A percentile compares a stretch with the other conserved stretches of the same genome.
Conservation (phyloP, 2,888 invertebrate genomes). For the Nomada ferruginata region DNA sequence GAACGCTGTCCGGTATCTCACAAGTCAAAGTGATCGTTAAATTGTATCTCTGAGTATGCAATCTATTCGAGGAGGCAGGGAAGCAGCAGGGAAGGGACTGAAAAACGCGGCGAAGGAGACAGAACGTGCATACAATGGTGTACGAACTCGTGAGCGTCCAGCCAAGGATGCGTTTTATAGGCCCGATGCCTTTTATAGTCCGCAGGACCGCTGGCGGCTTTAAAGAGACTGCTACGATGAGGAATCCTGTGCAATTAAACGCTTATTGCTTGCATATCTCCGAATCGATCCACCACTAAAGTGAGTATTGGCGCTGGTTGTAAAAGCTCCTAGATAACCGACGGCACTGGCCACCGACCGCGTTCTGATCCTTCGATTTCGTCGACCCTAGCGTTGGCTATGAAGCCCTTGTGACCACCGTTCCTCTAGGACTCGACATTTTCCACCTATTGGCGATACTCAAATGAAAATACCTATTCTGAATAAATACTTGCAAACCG, state of each 20-base stretch:
- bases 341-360: constrained; percentile 67
- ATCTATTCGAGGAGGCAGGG: constrained; percentile 29
- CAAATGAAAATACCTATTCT: no score
- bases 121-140: constrained; percentile 79
- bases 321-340: constrained; percentile 82
- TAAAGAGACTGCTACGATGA: constrained; percentile 80
- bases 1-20: constrained; percentile 42
- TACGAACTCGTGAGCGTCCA: constrained; percentile 77
- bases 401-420: constrained; percentile 19
- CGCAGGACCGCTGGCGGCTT: constrained; percentile 77
- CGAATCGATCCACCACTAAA: constrained; percentile 84
- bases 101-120: constrained; percentile 46
- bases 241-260: constrained; percentile 84
- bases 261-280: constrained; percentile 84
- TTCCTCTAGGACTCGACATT: background rate
- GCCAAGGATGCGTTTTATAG: constrained; percentile 84
- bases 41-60: constrained; percentile 60
- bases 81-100: constrained; percentile 12
- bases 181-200: constrained; percentile 84
- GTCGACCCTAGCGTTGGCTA: constrained; percentile 45
- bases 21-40: constrained; percentile 60
- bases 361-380: constrained; percentile 57
- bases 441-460: no score
- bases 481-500: no score
- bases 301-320: constrained; percentile 82